phyloP scores from a whole-genome alignment of 2,797 vertebrate species.

The Tachyglossus aculeatus region DNA sequence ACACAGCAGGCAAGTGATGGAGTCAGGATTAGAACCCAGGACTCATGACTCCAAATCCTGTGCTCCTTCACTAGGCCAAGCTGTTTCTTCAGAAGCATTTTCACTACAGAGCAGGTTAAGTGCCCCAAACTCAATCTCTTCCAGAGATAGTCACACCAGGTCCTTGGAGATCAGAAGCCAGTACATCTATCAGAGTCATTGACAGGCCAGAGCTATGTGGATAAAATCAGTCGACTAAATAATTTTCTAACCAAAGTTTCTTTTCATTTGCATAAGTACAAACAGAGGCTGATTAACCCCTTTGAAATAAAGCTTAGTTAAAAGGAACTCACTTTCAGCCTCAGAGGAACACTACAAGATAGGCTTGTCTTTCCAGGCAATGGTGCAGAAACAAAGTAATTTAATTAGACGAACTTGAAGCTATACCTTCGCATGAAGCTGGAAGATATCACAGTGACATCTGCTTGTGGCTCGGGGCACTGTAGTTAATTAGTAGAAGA shows the following conservation, averaged over 20 bases:
- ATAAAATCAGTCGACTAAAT: background rate
- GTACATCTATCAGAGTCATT: too few species aligned
- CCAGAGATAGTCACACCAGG: too few species aligned
- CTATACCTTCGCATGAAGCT: conserved; percentile 15
- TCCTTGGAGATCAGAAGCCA: too few species aligned
- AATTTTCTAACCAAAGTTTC: background rate
- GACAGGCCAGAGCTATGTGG: too few species aligned
- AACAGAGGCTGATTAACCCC: background rate
- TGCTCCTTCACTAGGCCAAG: too few species aligned
- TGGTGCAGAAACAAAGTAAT: conserved; percentile 30
- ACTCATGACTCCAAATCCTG: too few species aligned
- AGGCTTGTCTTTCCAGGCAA: conserved; percentile 5
- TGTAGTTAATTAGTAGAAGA: background rate
- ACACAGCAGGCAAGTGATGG: too few species aligned
- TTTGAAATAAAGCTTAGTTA: conserved; percentile 24
- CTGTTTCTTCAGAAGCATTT: too few species aligned
- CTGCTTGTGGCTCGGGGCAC: conserved; percentile 3
- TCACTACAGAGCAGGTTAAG: too few species aligned
- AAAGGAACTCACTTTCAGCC: conserved; percentile 7
- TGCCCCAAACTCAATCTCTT: too few species aligned
- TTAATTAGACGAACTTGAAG: conserved; percentile 8
- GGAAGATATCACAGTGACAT: conserved; percentile 15
- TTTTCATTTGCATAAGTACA: background rate
- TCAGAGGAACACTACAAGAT: background rate
- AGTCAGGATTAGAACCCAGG: too few species aligned